phyloP scores from a whole-genome alignment of 2,888 invertebrate genomes.

The Galerucella pusilla region DNA sequence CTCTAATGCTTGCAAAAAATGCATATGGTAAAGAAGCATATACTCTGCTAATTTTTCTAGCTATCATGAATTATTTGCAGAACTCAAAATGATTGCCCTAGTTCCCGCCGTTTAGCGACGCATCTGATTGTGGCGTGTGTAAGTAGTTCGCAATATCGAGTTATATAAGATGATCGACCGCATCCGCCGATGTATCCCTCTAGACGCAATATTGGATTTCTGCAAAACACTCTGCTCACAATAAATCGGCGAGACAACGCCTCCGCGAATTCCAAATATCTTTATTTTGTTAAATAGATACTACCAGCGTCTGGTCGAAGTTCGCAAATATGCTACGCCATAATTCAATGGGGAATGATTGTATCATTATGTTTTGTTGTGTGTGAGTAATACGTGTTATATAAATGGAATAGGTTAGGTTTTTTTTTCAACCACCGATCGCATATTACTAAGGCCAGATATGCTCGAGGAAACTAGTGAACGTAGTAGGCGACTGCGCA shows the following conservation, averaged over 20 bases:
- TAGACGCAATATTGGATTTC: constrained; percentile 29
- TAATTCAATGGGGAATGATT: constrained; percentile 1
- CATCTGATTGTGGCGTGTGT: constrained; percentile 15
- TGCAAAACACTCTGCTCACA: constrained; percentile 20
- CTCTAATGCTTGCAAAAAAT: background rate
- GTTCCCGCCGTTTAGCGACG: background rate
- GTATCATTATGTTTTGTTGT: constrained; percentile 6
- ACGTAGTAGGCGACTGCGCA: no score
- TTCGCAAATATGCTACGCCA: background rate
- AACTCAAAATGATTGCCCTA: background rate
- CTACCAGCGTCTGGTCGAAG: constrained; percentile 11
- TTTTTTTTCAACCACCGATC: no score
- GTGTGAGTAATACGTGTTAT: background rate
- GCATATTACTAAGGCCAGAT: no score
- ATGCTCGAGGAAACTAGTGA: no score
- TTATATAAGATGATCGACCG: constrained; percentile 27
- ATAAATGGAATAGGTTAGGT: no score
- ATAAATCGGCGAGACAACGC: constrained; percentile 23
- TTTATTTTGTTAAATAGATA: constrained; percentile 25
- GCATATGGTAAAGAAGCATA: background rate
- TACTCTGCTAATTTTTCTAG: background rate
- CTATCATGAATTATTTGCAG: background rate
- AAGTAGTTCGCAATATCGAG: constrained; percentile 22
- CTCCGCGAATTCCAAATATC: constrained; percentile 19
- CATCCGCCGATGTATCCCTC: constrained; percentile 8